These are phyloP conservation scores for Trematomus loennbergii DNA, from an alignment of 2,113 vertebrate species.

Conservation along the genomic window DNA sequence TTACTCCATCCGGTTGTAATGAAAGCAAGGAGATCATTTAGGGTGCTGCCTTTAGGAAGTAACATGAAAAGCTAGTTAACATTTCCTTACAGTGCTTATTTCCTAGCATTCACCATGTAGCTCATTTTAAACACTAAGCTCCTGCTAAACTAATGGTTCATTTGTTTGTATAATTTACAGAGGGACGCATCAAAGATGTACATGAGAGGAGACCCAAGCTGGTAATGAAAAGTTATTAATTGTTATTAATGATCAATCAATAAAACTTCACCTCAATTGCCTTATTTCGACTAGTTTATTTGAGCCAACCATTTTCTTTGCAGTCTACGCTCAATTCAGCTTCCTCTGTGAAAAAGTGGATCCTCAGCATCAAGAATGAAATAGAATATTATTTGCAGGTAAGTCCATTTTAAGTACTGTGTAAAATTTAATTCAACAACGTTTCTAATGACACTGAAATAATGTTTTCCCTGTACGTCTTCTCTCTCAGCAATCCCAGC, in stretches of 20 bases:
- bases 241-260: background rate
- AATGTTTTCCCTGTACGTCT: background rate
- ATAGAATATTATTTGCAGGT: slow-evolving; percentile 87
- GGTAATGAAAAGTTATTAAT: slow-evolving; percentile 66
- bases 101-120: too few relatives aligned
- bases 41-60: too few relatives aligned
- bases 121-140: background rate
- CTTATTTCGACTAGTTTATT: background rate
- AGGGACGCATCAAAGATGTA: slow-evolving; percentile 83
- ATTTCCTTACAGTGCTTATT: background rate
- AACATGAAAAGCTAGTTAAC: too few relatives aligned
- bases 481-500: slow-evolving; percentile 83
- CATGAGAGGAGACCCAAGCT: slow-evolving; percentile 80
- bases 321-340: slow-evolving; percentile 82
- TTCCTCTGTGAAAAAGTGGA: slow-evolving; percentile 85
- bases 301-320: background rate
- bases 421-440: too few relatives aligned
- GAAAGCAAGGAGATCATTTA: background rate
- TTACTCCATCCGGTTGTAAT: background rate
- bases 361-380: slow-evolving; percentile 86
- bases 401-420: background rate
- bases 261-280: background rate
- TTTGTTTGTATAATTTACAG: slow-evolving; percentile 55
- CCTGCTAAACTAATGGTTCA: background rate
- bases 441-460: too few relatives aligned